These are phyloP conservation scores for Drosophila teissieri DNA, from an alignment of 1,140 invertebrate genomes.

Conservation along the genomic window DNA sequence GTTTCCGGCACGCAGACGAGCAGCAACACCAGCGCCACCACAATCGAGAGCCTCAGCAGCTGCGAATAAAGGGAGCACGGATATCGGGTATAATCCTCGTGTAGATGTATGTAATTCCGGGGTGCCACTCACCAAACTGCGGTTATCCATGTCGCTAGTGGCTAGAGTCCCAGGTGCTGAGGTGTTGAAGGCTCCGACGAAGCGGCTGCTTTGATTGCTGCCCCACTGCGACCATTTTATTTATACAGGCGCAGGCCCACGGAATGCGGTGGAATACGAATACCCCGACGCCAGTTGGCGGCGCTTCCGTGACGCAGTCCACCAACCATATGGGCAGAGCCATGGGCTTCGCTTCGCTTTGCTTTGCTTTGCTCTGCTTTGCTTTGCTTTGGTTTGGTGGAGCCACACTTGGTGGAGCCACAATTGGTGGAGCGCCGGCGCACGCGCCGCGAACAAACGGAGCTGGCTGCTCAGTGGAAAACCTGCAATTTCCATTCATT, in stretches of 20 bases:
- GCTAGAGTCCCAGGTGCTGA: slow-evolving; percentile 13
- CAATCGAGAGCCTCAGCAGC: slow-evolving; percentile 64
- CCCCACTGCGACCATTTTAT: slow-evolving; percentile 66
- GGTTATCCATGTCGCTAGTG: slow-evolving; percentile 67
- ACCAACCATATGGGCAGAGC: slow-evolving; percentile 9
- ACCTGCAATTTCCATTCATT: slow-evolving; percentile 62
- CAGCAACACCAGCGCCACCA: slow-evolving; percentile 55
- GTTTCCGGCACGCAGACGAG: slow-evolving; percentile 63
- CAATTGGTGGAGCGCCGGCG: slow-evolving; percentile 10
- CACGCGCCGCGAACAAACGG: slow-evolving; percentile 46
- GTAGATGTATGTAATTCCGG: not conserved
- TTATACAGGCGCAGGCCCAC: slow-evolving; percentile 48
- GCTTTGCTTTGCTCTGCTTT: not conserved
- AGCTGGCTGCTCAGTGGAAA: slow-evolving; percentile 31
- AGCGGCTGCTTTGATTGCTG: slow-evolving; percentile 64
- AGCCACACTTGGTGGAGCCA: not conserved
- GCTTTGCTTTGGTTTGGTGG: too few species aligned
- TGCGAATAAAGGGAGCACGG: slow-evolving; percentile 16
- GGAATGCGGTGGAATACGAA: slow-evolving; percentile 48
- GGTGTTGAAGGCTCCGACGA: slow-evolving; percentile 43
- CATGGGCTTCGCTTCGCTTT: not conserved
- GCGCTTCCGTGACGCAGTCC: slow-evolving; percentile 61
- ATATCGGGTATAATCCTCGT: slow-evolving; percentile 6
- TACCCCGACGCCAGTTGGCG: slow-evolving; percentile 33
- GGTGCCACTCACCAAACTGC: slow-evolving; percentile 56